Evolutionary conservation across 2,888 invertebrate species (phyloP).

Genomic region (Dicranocentrus wangi): DNA sequence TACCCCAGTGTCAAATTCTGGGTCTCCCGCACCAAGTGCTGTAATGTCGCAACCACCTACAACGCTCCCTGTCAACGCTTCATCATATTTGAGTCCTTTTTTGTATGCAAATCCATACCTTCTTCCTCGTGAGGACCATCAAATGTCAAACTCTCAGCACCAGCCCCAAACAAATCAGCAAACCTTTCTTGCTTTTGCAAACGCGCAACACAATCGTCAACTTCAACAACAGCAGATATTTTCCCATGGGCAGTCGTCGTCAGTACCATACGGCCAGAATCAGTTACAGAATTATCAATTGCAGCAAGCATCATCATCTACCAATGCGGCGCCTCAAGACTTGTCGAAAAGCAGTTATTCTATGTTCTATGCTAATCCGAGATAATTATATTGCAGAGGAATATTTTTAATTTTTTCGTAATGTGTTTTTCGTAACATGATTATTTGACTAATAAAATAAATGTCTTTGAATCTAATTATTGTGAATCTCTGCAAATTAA

Average conservation of each 20-base stretch:
- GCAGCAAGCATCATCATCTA: not conserved
- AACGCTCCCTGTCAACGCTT: not conserved
- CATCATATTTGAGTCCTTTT: constrained; percentile 34
- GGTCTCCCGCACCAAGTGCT: constrained; percentile 7
- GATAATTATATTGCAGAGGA: not conserved
- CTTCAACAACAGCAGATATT: not conserved
- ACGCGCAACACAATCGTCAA: not conserved
- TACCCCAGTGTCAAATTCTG: constrained; percentile 12
- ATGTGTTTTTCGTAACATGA: too few relatives aligned
- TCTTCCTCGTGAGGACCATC: constrained; percentile 7
- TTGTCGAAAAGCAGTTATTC: constrained; percentile 34
- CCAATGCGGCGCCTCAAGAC: constrained; percentile 26
- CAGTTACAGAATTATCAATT: not conserved
- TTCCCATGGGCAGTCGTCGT: not conserved
- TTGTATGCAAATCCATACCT: constrained; percentile 23
- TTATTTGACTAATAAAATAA: too few relatives aligned
- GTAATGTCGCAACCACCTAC: not conserved
- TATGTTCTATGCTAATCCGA: constrained; percentile 22
- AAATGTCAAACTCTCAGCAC: not conserved
- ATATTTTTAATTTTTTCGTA: not conserved
- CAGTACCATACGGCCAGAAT: not conserved
- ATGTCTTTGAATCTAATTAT: too few relatives aligned
- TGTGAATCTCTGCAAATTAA: too few relatives aligned
- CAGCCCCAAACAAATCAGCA: constrained; percentile 9
- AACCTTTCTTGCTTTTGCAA: not conserved